Conservation (phyloP, 2,113 vertebrate species). For the Pitta sordida region DNA sequence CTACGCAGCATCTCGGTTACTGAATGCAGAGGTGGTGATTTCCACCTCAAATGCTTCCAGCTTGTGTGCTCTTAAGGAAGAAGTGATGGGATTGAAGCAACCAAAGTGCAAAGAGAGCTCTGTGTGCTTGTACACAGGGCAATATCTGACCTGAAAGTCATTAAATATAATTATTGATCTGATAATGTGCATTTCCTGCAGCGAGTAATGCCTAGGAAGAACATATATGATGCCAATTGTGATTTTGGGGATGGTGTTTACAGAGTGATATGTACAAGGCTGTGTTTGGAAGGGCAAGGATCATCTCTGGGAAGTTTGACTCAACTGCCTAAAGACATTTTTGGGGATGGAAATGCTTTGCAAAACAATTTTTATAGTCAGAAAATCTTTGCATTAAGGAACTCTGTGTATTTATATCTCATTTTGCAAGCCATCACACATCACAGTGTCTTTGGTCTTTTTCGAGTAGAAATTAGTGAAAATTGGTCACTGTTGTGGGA, state of each 20-base stretch:
- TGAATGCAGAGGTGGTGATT: neutral
- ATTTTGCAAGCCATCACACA: neutral
- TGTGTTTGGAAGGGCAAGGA: neutral
- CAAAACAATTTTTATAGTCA: neutral
- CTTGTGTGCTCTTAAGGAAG: neutral
- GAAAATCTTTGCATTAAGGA: neutral
- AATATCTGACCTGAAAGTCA: neutral
- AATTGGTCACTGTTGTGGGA: neutral
- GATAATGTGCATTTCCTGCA: neutral
- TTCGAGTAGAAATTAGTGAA: neutral
- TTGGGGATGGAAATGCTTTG: neutral
- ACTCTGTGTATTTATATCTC: neutral
- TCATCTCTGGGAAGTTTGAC: neutral
- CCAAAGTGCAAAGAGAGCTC: neutral
- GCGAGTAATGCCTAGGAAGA: neutral
- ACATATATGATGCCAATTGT: rapidly evolving
- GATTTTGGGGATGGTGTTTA: neutral
- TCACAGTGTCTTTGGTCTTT: neutral
- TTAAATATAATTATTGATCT: neutral
- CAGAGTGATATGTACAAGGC: rapidly evolving
- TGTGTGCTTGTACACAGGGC: rapidly evolving
- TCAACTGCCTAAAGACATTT: neutral
- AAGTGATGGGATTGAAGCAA: neutral
- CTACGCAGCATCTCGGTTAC: rapidly evolving
- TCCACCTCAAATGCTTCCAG: neutral